Evolutionary conservation across 2,113 vertebrate genomes (phyloP), one percentile per base, ranked within the genome.

Genomic region (Periophthalmus modestus): DNA sequence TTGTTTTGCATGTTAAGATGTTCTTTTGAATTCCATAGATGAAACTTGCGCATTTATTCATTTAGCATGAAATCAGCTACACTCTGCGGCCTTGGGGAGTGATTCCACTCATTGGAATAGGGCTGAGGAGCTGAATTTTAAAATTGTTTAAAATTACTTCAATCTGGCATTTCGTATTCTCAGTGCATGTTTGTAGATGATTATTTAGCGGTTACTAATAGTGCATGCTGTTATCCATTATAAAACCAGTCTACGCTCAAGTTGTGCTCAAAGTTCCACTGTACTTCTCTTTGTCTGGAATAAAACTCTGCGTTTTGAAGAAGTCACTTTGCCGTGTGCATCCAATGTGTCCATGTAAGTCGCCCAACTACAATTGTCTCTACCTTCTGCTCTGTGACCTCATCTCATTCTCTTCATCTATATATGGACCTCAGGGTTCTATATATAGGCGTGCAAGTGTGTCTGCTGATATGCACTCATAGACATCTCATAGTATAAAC

Each of bases 251-350:
- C 11, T 76, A 72, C 72, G 39, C 39, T 67, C 72, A 13, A 79
- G 68, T 55, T 85, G 75, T 84, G 21, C 63, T 78, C 69, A 82
- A 87, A 85, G 77, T 89, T 72, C 46, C 21, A 86, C 78, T 89
- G 77, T 86, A 85, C 87, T 88, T 91, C 75, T 92, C 85, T 90
- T 85, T 89, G 88, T 88, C 91, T 87, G 89, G 82, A 82, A 78
- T 90, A 89, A 92, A 93, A 91, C 89, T 91, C 91, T 91, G 90
- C 89, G 83, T 89, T 90, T 79, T 90, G 90, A 90, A 92, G 89
- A 87, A 87, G 87, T 91, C 87, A 85, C 68, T 89, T 86, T 85
- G 85, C 87, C 74, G 84, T 85, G 75, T 71, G 75, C 85, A 84
- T 80, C 89, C 78, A 89, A 73, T 90, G 85, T 91, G 48, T 84